Conservation (phyloP, 2,113 vertebrate genomes). For the Cyanoliseus patagonus region DNA sequence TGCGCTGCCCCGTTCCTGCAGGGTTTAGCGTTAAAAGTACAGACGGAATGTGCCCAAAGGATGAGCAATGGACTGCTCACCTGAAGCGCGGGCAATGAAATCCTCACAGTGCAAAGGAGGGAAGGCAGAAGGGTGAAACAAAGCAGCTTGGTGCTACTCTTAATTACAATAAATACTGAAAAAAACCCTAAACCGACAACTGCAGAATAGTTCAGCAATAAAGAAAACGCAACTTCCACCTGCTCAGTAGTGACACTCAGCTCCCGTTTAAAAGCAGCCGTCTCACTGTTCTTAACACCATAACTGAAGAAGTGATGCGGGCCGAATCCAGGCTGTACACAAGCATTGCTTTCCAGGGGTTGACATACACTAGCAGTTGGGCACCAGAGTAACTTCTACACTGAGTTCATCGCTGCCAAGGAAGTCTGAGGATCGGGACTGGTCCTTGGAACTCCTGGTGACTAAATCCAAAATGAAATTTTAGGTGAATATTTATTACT, state of each 20-base stretch:
- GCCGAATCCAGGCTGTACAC: fast-evolving
- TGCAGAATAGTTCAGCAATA: too few relatives aligned
- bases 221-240: not conserved
- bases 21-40: fast-evolving
- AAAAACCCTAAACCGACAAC: fast-evolving
- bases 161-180: too few relatives aligned
- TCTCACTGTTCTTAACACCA: too few relatives aligned
- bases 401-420: constrained; percentile 70
- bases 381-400: constrained; percentile 73
- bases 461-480: constrained; percentile 68
- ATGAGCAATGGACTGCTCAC: fast-evolving
- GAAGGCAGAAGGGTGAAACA: not conserved
- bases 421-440: constrained; percentile 68
- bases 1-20: fast-evolving
- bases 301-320: fast-evolving
- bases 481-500: not conserved
- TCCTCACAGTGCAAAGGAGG: fast-evolving
- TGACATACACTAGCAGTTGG: constrained; percentile 64
- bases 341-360: not conserved
- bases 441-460: constrained; percentile 73
- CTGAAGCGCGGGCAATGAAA: fast-evolving
- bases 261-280: fast-evolving
- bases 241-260: fast-evolving
- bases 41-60: fast-evolving
- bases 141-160: fast-evolving